These are phyloP conservation scores for Suillia variegata DNA, from an alignment of 2,888 invertebrate species.

Conservation along the genomic window DNA sequence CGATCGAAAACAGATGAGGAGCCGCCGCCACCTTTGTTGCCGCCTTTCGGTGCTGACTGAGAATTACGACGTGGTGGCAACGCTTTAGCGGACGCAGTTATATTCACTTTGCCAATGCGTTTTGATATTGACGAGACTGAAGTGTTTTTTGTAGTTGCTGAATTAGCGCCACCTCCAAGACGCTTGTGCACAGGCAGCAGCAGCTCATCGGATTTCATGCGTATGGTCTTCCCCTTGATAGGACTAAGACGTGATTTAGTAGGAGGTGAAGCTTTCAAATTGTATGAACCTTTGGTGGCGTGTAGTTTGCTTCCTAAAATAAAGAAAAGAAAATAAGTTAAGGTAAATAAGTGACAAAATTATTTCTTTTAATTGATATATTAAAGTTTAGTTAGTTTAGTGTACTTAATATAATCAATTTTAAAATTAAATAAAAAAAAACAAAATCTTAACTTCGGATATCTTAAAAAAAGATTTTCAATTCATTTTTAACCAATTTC, in stretches of 20 bases:
- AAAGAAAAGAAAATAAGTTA: background rate
- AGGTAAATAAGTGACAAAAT: background rate
- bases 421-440: no score
- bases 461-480: background rate
- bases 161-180: slow-evolving; percentile 36
- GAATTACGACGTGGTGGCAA: background rate
- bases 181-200: slow-evolving; percentile 53
- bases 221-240: slow-evolving; percentile 44
- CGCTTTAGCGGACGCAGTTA: slow-evolving; percentile 20
- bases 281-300: slow-evolving; percentile 50
- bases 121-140: slow-evolving; percentile 36
- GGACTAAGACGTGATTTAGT: slow-evolving; percentile 42
- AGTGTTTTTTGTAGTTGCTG: background rate
- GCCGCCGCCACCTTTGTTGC: no score
- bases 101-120: slow-evolving; percentile 41
- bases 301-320: slow-evolving; percentile 48
- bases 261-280: slow-evolving; percentile 47
- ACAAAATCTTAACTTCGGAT: no score
- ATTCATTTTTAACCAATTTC: background rate
- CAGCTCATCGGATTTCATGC: slow-evolving; percentile 58
- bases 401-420: no score
- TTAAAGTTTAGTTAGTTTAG: background rate
- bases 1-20: slow-evolving; percentile 53
- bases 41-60: slow-evolving; percentile 20
- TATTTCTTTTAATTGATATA: background rate